A percentile compares a stretch with the other conserved stretches of the same genome.
Evolutionary conservation across 1,140 invertebrate species (phyloP).

Genomic region (Zaprionus africanus): DNA sequence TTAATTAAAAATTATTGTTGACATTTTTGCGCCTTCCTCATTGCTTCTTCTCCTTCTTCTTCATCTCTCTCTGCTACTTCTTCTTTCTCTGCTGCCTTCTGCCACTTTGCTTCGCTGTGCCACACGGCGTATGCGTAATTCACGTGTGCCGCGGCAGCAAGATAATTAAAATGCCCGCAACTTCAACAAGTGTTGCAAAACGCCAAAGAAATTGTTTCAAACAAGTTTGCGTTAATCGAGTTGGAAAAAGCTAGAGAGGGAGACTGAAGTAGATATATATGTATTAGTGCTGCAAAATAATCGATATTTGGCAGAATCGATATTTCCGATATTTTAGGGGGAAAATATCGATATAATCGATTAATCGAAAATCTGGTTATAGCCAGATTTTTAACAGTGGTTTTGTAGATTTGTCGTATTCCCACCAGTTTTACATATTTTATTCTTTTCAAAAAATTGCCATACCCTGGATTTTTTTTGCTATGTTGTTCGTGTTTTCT

Average conservation of each 20-base stretch:
- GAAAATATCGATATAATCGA: too few species aligned
- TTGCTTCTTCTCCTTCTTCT: neutral
- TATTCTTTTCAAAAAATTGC: too few species aligned
- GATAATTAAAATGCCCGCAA: slow-evolving; percentile 60
- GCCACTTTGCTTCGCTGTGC: neutral
- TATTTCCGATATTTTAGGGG: too few species aligned
- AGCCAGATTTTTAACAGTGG: too few species aligned
- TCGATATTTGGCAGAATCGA: too few species aligned
- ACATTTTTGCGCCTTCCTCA: slow-evolving; percentile 57
- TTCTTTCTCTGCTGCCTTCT: neutral
- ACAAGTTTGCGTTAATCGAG: slow-evolving; percentile 2
- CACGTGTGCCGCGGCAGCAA: slow-evolving; percentile 30
- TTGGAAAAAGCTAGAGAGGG: neutral
- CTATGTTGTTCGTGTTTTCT: too few species aligned
- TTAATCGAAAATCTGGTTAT: too few species aligned
- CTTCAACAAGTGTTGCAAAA: slow-evolving; percentile 64
- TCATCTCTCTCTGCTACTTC: neutral
- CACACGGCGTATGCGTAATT: slow-evolving; percentile 33
- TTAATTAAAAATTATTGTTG: slow-evolving; percentile 83
- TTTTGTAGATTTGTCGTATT: too few species aligned
- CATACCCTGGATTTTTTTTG: too few species aligned
- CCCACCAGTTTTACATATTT: too few species aligned
- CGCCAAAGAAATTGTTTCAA: neutral
- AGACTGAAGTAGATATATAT: neutral
- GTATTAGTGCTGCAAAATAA: too few species aligned